Base-by-base conservation (phyloP, 1,140 invertebrate genomes). In the Spodoptera litura region DNA sequence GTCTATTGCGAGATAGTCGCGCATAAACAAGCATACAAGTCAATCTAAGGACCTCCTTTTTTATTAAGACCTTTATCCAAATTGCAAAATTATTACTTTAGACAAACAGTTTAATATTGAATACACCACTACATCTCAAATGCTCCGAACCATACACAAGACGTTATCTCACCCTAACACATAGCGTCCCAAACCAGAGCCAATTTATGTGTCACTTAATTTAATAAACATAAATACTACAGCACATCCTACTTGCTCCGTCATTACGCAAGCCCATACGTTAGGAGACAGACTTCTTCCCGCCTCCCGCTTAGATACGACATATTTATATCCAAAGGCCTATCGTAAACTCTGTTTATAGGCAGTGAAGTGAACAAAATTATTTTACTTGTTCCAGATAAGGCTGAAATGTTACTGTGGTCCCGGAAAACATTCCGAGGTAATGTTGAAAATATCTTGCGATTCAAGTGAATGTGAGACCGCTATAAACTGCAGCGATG, bases 331-430 rank as follows among this genome's bases (percentile, higher is more conserved):
- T 44, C 71, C 31, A 5, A 49, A 53, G 49, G 56, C 56, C 55
- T 56, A 38, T 73, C 71, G 71, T 73, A 73, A 73, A 73, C 55
- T 0, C 71, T 20, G 52, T 73, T 73, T 73, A 73, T 73, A 9
- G 71, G 35, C 55, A 35, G 71, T 59, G 15, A 73, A 59, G 71
- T 12, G 53, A 73, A 59, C 56, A 20, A 73, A 73, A 73, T 73
- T 73, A 73, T 73, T 73, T 73, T 73, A 73, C n/a, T 73, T 59
- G 71, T 56, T 31, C 25, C 66, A 52, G 66, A 70, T 70, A 70
- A 70, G 11, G 66, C 3, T 52, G 49, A 52, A 70, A 70, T 70
- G 49, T 15, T 31, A 49, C 44, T 10, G 66, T 13, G 49, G 27
- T 51, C 66, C 66, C 49, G 49, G 66, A 70, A 70, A 70, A 70